Conservation (phyloP, 2,797 vertebrate genomes). For the Eidolon dupreanum region DNA sequence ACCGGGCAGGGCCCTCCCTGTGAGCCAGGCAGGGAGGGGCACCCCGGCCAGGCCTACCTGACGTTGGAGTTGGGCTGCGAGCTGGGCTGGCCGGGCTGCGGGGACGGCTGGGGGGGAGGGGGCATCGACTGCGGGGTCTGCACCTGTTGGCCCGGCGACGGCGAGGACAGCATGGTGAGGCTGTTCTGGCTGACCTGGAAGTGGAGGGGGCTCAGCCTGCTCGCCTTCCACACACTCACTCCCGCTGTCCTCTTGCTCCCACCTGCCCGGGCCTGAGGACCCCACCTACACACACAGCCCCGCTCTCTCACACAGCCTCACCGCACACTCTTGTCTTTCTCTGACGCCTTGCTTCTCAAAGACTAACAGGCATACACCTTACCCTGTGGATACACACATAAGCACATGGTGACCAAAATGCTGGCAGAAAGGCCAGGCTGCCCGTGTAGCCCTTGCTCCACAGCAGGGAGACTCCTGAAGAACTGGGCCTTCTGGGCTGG, state of each 20-base stretch:
- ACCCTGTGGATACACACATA: not conserved
- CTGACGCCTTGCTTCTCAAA: not conserved
- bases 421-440: not conserved
- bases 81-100: constrained; percentile 91
- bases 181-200: constrained; percentile 89
- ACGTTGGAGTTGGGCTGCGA: constrained; percentile 96
- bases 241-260: not conserved
- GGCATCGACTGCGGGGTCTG: constrained; percentile 95
- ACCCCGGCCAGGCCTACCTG: constrained; percentile 82
- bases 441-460: not conserved
- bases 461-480: not conserved
- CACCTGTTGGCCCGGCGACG: constrained; percentile 93
- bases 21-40: not conserved
- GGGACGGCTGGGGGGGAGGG: constrained; percentile 94
- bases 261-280: not conserved
- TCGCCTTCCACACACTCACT: not conserved
- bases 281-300: not conserved
- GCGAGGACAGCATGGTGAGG: constrained; percentile 93
- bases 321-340: not conserved
- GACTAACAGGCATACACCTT: not conserved
- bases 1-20: not conserved
- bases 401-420: not conserved
- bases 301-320: too few relatives aligned
- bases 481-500: not conserved
- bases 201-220: not conserved